Conservation (phyloP, 1,140 invertebrate species). For the Drosophila orena region DNA sequence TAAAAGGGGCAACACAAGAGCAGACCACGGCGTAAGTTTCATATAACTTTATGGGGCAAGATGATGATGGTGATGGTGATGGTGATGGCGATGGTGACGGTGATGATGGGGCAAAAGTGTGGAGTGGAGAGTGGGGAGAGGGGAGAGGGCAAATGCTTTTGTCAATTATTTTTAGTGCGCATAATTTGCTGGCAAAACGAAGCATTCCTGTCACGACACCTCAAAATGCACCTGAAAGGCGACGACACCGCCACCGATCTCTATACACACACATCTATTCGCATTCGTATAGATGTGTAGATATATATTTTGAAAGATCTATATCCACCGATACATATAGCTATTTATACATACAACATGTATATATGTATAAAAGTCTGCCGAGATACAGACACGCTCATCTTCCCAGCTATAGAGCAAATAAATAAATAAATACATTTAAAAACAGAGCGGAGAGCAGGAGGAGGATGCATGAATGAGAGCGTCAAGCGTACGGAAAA, state of each 20-base stretch:
- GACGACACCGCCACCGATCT: conserved; percentile 28
- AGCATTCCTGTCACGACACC: conserved; percentile 81
- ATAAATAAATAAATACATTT: conserved; percentile 77
- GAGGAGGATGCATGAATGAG: conserved; percentile 65
- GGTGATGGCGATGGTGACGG: background rate
- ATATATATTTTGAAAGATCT: conserved; percentile 12
- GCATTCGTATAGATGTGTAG: conserved; percentile 4
- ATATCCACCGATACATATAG: conserved; percentile 32
- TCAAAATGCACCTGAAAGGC: conserved; percentile 78
- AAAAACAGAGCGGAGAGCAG: conserved; percentile 43
- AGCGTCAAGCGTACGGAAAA: conserved; percentile 77
- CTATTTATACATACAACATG: conserved; percentile 36
- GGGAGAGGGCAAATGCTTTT: conserved; percentile 45
- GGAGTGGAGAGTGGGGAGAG: background rate
- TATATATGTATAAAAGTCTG: conserved; percentile 32
- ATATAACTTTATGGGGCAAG: conserved; percentile 5
- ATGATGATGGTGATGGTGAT: background rate
- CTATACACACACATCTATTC: background rate
- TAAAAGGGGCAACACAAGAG: conserved; percentile 8
- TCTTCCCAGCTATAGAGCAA: conserved; percentile 36
- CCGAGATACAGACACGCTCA: conserved; percentile 38
- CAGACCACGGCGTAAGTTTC: conserved; percentile 33
- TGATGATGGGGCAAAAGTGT: background rate
- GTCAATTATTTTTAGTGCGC: conserved; percentile 82
- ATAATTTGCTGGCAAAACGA: conserved; percentile 66